Conservation (phyloP, 2,888 invertebrate genomes). For the Andrena bucephala region DNA sequence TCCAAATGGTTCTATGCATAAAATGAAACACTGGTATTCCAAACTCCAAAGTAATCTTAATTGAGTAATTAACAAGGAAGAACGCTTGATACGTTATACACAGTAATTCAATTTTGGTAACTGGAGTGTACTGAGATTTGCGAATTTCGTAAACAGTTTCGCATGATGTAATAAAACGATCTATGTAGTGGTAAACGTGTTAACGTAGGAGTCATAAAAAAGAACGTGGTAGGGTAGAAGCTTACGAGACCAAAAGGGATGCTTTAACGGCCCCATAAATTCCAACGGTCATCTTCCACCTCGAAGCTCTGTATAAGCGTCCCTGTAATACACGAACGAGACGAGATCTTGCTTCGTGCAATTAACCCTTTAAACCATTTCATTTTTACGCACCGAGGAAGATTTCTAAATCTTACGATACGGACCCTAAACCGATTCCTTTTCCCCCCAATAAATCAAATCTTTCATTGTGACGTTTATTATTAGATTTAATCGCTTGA, state of each 20-base stretch:
- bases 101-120: slow-evolving; percentile 43
- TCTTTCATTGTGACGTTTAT: neutral
- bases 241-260: slow-evolving; percentile 77
- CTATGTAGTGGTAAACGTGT: slow-evolving; percentile 72
- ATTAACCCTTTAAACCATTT: slow-evolving; percentile 72
- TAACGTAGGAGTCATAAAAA: slow-evolving; percentile 79
- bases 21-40: neutral
- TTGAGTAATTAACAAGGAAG: slow-evolving; percentile 5
- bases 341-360: slow-evolving; percentile 68
- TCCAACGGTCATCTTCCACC: slow-evolving; percentile 82
- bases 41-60: neutral
- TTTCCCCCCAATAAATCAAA: neutral
- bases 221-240: slow-evolving; percentile 70
- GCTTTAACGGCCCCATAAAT: slow-evolving; percentile 82
- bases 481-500: too few relatives aligned
- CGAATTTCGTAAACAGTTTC: slow-evolving; percentile 66
- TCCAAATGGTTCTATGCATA: too few relatives aligned
- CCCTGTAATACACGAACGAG: slow-evolving; percentile 73
- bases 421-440: neutral
- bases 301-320: slow-evolving; percentile 78
- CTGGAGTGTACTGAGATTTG: slow-evolving; percentile 49
- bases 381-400: slow-evolving; percentile 24
- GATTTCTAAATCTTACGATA: slow-evolving; percentile 15
- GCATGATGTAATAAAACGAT: slow-evolving; percentile 62
- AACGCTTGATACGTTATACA: neutral